These are phyloP conservation scores for Hirudo medicinalis DNA, from an alignment of 1,140 invertebrate genomes.

Conservation along the genomic window DNA sequence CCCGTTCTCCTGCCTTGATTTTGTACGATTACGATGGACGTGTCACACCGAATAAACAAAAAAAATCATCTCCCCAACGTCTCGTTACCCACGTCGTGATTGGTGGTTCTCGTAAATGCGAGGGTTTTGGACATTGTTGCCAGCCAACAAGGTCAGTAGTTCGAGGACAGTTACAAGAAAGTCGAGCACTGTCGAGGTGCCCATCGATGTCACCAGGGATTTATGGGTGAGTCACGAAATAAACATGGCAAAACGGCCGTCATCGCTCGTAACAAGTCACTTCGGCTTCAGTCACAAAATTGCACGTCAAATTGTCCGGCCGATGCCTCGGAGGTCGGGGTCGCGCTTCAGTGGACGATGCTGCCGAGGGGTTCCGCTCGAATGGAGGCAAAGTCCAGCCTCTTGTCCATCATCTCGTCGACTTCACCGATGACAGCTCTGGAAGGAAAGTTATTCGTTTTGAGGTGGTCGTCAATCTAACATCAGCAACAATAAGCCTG, in stretches of 20 bases:
- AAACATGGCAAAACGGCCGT: neutral
- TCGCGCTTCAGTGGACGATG: conserved; percentile 56
- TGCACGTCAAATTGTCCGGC: neutral
- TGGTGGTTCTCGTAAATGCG: neutral
- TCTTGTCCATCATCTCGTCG: conserved; percentile 74
- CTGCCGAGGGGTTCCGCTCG: conserved; percentile 76
- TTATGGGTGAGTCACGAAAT: neutral
- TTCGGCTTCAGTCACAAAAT: neutral
- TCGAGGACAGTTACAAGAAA: too few species aligned
- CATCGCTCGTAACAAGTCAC: too few species aligned
- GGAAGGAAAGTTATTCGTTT: conserved; percentile 23
- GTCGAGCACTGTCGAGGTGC: too few species aligned
- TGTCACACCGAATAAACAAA: too few species aligned
- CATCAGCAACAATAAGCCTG: too few species aligned
- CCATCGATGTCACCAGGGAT: too few species aligned
- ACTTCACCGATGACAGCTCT: conserved; percentile 78
- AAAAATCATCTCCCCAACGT: neutral
- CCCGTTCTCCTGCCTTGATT: too few species aligned
- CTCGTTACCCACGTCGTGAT: too few species aligned
- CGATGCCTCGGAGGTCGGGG: too few species aligned
- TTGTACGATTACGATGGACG: too few species aligned
- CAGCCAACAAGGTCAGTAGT: too few species aligned
- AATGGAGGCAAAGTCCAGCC: conserved; percentile 67
- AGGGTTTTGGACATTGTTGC: neutral
- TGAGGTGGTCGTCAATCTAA: too few species aligned